Conservation (phyloP, 2,113 vertebrate species). For the Talpa occidentalis region DNA sequence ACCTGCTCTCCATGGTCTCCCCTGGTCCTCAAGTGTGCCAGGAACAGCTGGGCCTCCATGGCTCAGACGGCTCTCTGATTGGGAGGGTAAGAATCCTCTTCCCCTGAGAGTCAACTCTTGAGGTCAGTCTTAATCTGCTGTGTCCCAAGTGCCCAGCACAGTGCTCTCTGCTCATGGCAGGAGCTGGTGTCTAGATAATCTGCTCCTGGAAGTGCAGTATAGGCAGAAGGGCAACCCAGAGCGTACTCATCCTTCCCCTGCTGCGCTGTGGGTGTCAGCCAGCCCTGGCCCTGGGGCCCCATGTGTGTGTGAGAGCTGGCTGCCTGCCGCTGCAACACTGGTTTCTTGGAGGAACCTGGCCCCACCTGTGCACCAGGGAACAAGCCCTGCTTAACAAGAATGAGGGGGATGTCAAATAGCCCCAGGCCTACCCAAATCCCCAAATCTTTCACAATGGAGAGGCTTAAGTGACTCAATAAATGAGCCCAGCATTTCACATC, state of each 20-base stretch:
- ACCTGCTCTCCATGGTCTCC: background rate
- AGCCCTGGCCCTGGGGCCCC: background rate
- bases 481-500: background rate
- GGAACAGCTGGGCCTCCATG: rapidly evolving
- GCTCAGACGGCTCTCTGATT: background rate
- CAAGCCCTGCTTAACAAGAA: background rate
- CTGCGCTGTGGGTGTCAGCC: background rate
- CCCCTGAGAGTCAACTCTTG: background rate
- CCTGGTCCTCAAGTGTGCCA: rapidly evolving
- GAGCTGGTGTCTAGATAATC: background rate
- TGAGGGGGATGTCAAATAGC: background rate
- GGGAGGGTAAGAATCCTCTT: background rate
- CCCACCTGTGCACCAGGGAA: background rate
- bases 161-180: background rate
- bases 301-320: rapidly evolving
- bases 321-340: background rate
- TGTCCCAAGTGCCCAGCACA: background rate
- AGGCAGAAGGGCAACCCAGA: background rate
- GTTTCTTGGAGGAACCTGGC: background rate
- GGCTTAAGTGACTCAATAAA: background rate
- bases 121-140: background rate
- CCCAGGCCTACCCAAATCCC: background rate
- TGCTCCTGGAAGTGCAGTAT: background rate
- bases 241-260: background rate
- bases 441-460: background rate